Evolutionary conservation across 1,140 invertebrate species (phyloP), one percentile per base, ranked within the genome.

Genomic region (Aphaenogaster ashmeadi): DNA sequence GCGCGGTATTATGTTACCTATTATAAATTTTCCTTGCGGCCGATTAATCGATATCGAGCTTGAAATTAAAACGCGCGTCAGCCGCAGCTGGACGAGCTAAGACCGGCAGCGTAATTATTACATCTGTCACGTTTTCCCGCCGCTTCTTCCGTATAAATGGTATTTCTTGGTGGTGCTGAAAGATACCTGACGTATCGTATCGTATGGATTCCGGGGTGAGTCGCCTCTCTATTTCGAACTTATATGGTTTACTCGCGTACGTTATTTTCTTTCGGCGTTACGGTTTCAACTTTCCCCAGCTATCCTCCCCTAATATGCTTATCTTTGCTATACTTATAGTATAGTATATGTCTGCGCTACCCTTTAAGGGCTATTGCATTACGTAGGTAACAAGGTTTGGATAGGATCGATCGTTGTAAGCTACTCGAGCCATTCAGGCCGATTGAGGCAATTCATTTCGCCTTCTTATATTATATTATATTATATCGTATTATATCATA

Each of bases 341-440:
- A 67, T 86, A 67, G 67, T 60, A 67, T 86, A 67, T 75, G 38
- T 72, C 64, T 41, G 36, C 21, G 8, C 38, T 58, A 33, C 33
- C 41, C 64, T 71, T 79, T 88, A 85, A 88, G 52, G 41, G 66
- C 74, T 86, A 78, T 88, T 85, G 33, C 52, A 66, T 88, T 88
- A 86, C 87, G 80, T 44, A 74, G 50, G 56, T 89, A 89, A 89
- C 75, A 74, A 88, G 66, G 69, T 89, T 85, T 86, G 27, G 74
- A 52, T 74, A 58, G 27, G 36, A 89, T 88, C 88, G 69, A 86
- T 85, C 38, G 72, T 50, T 41, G 38, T 78, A 72, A 89, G 67
- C 33, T 33, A 86, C 56, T 58, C 41, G 44, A 77, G 41, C 41
- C 60, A 64, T 33, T 27, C 13, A 44, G 11, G 7, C 62, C 58